Evolutionary conservation across 2,113 vertebrate genomes (phyloP).

Genomic region (Podiceps cristatus): DNA sequence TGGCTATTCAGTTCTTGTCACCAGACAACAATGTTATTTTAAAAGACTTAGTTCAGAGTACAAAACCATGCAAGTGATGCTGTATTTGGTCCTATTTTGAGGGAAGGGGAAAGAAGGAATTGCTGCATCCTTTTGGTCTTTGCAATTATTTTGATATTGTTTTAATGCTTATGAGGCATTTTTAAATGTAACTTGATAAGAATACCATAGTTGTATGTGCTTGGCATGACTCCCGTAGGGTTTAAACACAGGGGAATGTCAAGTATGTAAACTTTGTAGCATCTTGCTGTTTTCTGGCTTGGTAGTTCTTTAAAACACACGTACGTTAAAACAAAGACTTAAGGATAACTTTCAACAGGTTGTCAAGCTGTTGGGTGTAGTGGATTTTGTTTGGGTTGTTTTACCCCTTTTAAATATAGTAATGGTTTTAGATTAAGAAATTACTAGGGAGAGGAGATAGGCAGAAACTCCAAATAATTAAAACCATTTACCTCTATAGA

Average conservation of each 20-base stretch:
- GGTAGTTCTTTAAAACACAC: neutral
- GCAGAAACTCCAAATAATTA: neutral
- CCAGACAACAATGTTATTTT: constrained; percentile 44
- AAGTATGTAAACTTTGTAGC: neutral
- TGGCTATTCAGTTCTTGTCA: constrained; percentile 29
- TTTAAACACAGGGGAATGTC: neutral
- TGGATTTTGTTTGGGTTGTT: neutral
- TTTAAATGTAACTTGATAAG: neutral
- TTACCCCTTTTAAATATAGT: neutral
- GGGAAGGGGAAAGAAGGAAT: neutral
- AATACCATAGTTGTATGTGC: neutral
- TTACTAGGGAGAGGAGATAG: neutral
- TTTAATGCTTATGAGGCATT: neutral
- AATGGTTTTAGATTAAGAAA: neutral
- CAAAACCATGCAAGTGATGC: neutral
- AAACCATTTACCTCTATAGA: neutral
- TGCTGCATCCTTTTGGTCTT: neutral
- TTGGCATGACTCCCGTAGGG: neutral
- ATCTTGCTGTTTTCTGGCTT: neutral
- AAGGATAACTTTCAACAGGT: neutral
- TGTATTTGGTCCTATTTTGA: neutral
- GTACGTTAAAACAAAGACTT: neutral
- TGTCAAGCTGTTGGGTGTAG: neutral
- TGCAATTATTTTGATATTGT: neutral
- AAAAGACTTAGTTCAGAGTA: constrained; percentile 10